Percentiles rank a stretch among this genome's conserved stretches.
These are phyloP conservation scores for Phrynocephalus versicolor DNA, from an alignment of 2,113 vertebrate species.

Conservation along the genomic window DNA sequence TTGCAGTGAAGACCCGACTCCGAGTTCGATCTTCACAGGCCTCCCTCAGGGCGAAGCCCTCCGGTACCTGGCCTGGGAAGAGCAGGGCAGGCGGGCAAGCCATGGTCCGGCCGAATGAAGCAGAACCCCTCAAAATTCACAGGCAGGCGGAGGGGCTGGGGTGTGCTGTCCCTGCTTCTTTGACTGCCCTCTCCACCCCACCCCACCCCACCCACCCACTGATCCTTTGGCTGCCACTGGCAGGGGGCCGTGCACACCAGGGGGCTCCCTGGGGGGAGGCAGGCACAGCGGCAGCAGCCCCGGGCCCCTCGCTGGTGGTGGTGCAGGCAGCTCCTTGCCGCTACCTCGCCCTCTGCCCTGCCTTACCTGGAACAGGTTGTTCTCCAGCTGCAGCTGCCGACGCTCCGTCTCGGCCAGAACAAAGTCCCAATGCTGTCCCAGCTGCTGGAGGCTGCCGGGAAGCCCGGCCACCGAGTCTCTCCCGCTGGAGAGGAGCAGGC, in stretches of 20 bases:
- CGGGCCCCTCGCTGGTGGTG: too few species aligned
- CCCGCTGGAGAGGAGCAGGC: slow-evolving; percentile 75
- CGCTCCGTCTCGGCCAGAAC: slow-evolving; percentile 83
- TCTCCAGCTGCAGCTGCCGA: slow-evolving; percentile 85
- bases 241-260: too few species aligned
- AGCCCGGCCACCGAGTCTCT: slow-evolving; percentile 77
- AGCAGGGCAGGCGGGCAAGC: too few species aligned
- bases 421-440: slow-evolving; percentile 84
- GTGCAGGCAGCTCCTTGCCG: not conserved
- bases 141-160: too few species aligned
- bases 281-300: not conserved
- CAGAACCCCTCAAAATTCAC: too few species aligned
- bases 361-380: slow-evolving; percentile 84
- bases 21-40: too few species aligned
- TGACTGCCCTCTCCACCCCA: too few species aligned
- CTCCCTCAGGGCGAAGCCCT: too few species aligned
- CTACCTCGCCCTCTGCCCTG: not conserved
- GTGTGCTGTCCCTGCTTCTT: too few species aligned
- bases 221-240: not conserved
- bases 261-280: not conserved
- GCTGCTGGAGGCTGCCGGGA: slow-evolving; percentile 77
- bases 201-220: not conserved
- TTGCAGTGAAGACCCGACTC: too few species aligned
- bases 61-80: too few species aligned
- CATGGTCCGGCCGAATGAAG: too few species aligned